These are phyloP conservation scores for Latrodectus elegans DNA, from an alignment of 2,888 invertebrate species.

Conservation along the genomic window DNA sequence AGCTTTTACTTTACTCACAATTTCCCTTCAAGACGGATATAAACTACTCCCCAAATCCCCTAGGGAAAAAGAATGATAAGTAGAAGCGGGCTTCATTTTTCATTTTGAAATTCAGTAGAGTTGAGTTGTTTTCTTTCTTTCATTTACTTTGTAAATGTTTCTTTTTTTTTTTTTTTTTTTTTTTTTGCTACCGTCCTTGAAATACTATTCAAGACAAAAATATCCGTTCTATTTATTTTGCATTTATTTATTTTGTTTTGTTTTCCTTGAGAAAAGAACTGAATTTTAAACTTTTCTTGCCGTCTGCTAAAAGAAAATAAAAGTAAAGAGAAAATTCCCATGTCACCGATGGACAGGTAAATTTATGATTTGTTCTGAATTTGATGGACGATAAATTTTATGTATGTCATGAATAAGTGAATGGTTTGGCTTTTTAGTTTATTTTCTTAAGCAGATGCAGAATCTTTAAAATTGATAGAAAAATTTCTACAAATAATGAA, in stretches of 20 bases:
- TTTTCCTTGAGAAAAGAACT: neutral
- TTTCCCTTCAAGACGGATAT: neutral
- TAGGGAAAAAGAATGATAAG: neutral
- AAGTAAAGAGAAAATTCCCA: neutral
- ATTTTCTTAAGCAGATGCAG: too few relatives aligned
- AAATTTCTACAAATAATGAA: too few relatives aligned
- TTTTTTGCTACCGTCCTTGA: neutral
- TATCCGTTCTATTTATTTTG: neutral
- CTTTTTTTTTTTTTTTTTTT: neutral
- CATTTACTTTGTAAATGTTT: neutral
- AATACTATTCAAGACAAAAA: neutral
- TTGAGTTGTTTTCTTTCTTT: neutral
- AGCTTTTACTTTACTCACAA: neutral
- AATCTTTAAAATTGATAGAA: too few relatives aligned
- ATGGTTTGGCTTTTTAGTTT: too few relatives aligned
- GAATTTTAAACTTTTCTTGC: neutral
- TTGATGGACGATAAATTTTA: too few relatives aligned
- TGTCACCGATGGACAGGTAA: conserved; percentile 1
- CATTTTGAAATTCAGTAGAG: conserved; percentile 49
- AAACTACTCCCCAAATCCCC: neutral
- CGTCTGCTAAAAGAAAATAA: neutral
- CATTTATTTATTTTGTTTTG: neutral
- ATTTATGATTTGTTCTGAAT: neutral
- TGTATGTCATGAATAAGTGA: too few relatives aligned
- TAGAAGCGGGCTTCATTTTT: conserved; percentile 33